Conservation (phyloP, 2,797 vertebrate genomes). For the Pterois miles region DNA sequence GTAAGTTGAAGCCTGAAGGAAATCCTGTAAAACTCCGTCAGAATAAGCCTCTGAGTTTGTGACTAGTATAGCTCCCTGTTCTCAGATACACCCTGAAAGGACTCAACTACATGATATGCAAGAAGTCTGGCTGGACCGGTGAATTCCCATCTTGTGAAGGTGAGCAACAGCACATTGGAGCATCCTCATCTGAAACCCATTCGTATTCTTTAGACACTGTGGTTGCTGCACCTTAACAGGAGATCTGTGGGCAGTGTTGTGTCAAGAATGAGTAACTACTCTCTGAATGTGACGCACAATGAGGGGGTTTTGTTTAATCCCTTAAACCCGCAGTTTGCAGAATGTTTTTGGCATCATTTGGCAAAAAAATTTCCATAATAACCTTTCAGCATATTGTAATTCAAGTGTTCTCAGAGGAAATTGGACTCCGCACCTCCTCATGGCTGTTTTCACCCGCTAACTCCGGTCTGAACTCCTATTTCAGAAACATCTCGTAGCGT, state of each 20-base stretch:
- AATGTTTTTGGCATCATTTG: accelerated
- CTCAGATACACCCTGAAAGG: conserved; percentile 74
- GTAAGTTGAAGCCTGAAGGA: conserved; percentile 46
- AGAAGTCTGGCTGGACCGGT: conserved; percentile 68
- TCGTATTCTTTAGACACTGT: neutral
- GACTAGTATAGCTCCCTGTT: neutral
- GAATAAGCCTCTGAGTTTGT: neutral
- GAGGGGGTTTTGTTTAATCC: neutral
- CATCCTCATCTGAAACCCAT: neutral
- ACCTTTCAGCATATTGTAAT: too few species aligned
- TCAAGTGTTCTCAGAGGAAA: too few species aligned
- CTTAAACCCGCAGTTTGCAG: neutral
- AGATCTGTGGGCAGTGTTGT: neutral
- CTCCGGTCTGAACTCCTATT: too few species aligned
- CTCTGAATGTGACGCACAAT: neutral
- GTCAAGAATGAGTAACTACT: neutral
- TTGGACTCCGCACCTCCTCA: too few species aligned
- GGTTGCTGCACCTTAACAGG: neutral
- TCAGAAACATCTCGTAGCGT: too few species aligned
- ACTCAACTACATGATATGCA: conserved; percentile 60
- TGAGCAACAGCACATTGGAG: conserved; percentile 21
- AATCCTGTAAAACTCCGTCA: neutral
- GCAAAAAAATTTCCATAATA: too few species aligned
- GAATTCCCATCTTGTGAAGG: conserved; percentile 69
- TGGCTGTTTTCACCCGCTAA: too few species aligned